Evolutionary conservation across 1,140 invertebrate genomes (phyloP), one percentile per base, ranked within the genome.

Genomic region (Pseudomyrmex flavicornis): DNA sequence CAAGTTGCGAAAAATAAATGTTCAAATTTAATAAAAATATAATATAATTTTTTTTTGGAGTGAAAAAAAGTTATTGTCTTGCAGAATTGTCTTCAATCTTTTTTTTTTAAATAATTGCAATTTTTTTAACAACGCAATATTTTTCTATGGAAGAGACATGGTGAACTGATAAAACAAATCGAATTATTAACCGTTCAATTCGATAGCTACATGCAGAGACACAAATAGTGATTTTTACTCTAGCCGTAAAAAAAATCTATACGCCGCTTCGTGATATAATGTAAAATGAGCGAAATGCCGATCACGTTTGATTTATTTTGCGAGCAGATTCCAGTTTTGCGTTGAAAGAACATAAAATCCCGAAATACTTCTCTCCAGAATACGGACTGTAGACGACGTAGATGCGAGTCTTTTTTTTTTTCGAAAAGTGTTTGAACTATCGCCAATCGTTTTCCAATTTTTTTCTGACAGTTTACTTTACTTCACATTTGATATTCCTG

Each of bases 231-330:
- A 15, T 54, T 79, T 79, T 79, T 48, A 70, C 17, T 35, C 35
- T 48, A 13, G 5, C 7, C 20, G 2, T 70, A 79, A 79, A 79
- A 79, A 79, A 79, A 79, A 79, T 69, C 52, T 59, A 59, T 17
- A 52, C 52, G 48, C 15, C 35, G 17, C 26, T 15, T 12, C 52
- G 44, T 26, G 59, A 61, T 70, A 20, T 65, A 1, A 26, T 58
- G 35, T 8, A 17, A 35, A 35, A 12, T 7, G 13, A 1, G 17
- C 2, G 15, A 59, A 59, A 70, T 80, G 66, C 54, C 46, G 76
- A 72, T 70, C 66, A 70, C 76, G 76, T 80, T 59, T 22, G 66
- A 17, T 61, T n/a, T 35, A 7, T 35, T 35, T 44, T 35, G 66
- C 44, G 44, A 68, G 35, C 63, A 7, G 65, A 70, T 70, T 12